Base-by-base conservation (phyloP, 1,140 invertebrate species). In the Gonatopus flavifemur region DNA sequence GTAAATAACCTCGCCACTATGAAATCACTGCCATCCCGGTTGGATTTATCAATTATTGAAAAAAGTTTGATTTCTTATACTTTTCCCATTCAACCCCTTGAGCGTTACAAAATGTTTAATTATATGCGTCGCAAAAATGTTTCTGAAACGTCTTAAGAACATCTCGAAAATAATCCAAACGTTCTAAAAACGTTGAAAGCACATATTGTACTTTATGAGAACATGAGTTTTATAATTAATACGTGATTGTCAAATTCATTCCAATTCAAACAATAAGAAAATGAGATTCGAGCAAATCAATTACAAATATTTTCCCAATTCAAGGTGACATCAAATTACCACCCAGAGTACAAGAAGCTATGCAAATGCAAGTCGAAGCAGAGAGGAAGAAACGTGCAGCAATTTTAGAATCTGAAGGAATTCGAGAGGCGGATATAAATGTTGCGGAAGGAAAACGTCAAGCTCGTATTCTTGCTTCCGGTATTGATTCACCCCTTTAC, bases 341-440 rank as follows among this genome's bases (percentile, higher is more conserved):
- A 7, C 74, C 80, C 2, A 85, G 94, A 73, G 92, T 99, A 3
- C 94, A 98, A 68, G 96, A 98, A 80, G 97, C 97, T 4, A 99
- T 99, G 97, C 97, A 99, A 79, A 98, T 98, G 94, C 97, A 99
- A 82, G 95, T 99, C 0, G 96, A 98, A 81, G 96, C 96, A 0
- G 97, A 99, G 76, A 78, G 98, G 40, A 89, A 91, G 68, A 99
- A 99, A 76, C 82, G 98, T 67, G 98, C 98, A 1, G 88, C 92
- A 12, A 93, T 99, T 72, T 81, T 99, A 48, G 96, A 99, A 78
- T 98, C 96, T 0, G 97, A 99, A 82, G 96, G 95, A 72, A 81
- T 88, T 2, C 80, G 95, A 46, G 93, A 95, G 66, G 93, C 96
- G 3, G 93, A 98, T 49, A 97, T 99, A 33, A 99, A 99, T 80